Evolutionary conservation across 2,113 vertebrate species (phyloP), one percentile per base, ranked within the genome.

Genomic region (Epinephelus moara): DNA sequence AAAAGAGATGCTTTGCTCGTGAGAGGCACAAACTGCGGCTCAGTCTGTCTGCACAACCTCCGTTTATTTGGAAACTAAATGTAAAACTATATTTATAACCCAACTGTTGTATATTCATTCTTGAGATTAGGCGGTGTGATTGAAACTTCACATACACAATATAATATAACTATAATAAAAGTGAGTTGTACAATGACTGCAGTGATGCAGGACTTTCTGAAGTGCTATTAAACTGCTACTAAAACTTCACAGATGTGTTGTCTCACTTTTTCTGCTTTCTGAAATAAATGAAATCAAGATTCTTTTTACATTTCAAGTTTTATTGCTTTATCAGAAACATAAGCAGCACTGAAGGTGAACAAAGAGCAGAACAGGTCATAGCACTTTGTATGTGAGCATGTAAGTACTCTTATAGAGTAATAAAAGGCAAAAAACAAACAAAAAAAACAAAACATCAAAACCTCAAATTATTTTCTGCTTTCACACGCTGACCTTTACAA

Each of bases 311-410:
- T 78, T 77, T 80, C 79, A 77, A 82, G 79, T 83, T 90, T 82
- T 72, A 91, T 83, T 88, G 33, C 57, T 63, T 78, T 78, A 75
- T 37, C 10, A 85, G 60, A 64, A 52, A 60, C 61, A 84, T 37
- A 71, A 78, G 89, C 85, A 89, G 87, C 49, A 61, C 57, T 74
- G 59, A 67, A 37, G 33, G 56, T 72, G 18, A 68, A 75, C 64
- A 79, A 42, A 61, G 30, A 73, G 52, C 63, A 72, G 17, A 66
- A 56, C 56, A 62, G n/a, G 56, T 81, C 57, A 11, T 45, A 45
- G 42, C 42, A 45, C 42, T 69, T 80, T 47, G 81, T 57, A 7
- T 8, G 57, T 52, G 77, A 81, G 15, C 62, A 47, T 75, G 61
- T 21, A n/a, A 47, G 49, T 49, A 25, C 37, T 64, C 42, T 25